Evolutionary conservation across 2,888 invertebrate genomes (phyloP), one percentile per base, ranked within the genome.

Genomic region (Diadromus collaris): DNA sequence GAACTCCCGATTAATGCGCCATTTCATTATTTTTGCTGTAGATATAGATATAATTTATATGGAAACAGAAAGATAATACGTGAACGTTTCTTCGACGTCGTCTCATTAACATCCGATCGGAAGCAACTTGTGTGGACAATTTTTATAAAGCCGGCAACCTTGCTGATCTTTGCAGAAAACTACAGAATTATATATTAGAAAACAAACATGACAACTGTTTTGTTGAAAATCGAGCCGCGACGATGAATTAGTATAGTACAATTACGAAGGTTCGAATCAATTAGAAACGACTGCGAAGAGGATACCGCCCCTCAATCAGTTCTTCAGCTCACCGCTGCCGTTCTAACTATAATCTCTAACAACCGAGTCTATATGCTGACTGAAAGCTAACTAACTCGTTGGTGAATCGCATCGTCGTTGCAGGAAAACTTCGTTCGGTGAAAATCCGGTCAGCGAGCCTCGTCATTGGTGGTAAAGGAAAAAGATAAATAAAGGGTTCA

Each of bases 381-480:
- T 76, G 13, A 41, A 73, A 72, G 73, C 60, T 70, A 74, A 65
- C 70, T 60, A 64, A 64, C 51, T 70, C 60, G 58, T 44, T 19
- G 29, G 9, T 7, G 32, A 51, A 74, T 64, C 60, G 32, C 61
- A 16, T 58, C 48, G 2, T 32, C 44, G 27, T 44, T 63, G 46
- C 58, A 56, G n/a, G 10, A 61, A 60, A 54, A 72, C 32, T 21
- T 67, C 61, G 24, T 27, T 13, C 44, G 58, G 32, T 58, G 54
- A 63, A 64, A 48, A 73, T 27, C 51, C 48, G 38, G 27, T 73
- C n/a, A 24, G 61, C 54, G 48, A 63, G 63, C 41, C 61, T 19
- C 38, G 24, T 61, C 70, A 61, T 74, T 65, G 70, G 74, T 46
- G 56, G 38, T 46, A 41, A 75, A 78, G 70, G 70, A 71, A 75